Evolutionary conservation across 2,797 vertebrate species (phyloP).

Genomic region (Ambastaia sidthimunki): DNA sequence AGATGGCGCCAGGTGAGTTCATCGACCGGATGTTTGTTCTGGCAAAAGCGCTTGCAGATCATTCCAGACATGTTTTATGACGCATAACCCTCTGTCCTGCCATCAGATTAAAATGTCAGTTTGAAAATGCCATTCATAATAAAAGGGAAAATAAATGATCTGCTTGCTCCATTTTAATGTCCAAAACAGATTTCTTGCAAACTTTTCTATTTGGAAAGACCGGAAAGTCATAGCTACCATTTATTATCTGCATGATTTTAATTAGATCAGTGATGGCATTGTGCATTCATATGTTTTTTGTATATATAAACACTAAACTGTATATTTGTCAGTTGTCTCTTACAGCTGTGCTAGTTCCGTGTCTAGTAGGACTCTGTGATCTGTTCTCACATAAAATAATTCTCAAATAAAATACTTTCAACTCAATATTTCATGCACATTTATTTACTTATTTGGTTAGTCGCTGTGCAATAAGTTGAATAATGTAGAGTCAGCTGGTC

Average conservation of each 20-base stretch:
- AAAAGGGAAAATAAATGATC: background rate
- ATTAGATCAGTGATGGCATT: too few species aligned
- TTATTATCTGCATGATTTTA: too few species aligned
- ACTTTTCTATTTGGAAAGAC: background rate
- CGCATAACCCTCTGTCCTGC: background rate
- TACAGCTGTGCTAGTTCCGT: too few species aligned
- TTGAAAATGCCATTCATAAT: background rate
- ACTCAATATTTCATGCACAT: background rate
- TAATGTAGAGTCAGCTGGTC: too few species aligned
- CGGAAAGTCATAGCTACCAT: too few species aligned
- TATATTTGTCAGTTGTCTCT: too few species aligned
- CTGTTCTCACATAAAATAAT: too few species aligned
- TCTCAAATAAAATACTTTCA: background rate
- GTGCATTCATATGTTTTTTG: too few species aligned
- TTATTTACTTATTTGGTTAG: background rate
- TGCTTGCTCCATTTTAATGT: too few species aligned
- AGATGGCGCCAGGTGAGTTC: slow-evolving; percentile 10
- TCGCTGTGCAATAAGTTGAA: background rate
- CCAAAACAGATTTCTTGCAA: background rate
- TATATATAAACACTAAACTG: too few species aligned
- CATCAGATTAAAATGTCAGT: background rate
- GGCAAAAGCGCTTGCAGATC: background rate
- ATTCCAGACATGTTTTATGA: background rate
- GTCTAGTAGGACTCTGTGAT: too few species aligned
- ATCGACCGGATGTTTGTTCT: slow-evolving; percentile 2